Evolutionary conservation across 1,140 invertebrate species (phyloP), one percentile per base, ranked within the genome.

Genomic region (Telenomus remus): DNA sequence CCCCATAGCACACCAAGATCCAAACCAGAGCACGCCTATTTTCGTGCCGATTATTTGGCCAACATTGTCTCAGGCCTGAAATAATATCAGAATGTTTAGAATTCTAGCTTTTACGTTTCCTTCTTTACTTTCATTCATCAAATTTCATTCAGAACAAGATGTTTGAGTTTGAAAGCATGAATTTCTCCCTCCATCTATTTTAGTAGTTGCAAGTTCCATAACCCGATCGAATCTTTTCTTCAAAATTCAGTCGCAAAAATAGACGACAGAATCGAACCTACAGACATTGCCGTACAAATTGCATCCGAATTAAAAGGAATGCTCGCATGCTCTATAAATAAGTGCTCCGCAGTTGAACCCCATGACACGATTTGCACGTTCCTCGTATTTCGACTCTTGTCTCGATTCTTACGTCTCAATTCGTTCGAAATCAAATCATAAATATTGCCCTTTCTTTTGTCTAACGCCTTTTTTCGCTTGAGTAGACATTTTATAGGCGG

Each of bases 51-150:
- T 54, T 53, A 53, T 42, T 64, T 64, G 46, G 19, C 6, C 2
- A 70, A 60, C 66, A 55, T 48, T 61, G 51, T 51, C 57, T 61
- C 33, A 8, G 50, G 64, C 64, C 49, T 59, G 56, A 69, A 69
- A 60, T 54, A 53, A 69, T 59, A 69, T 35, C 3, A 11, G n/a
- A 39, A 39, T 39, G 9, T 11, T 39, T n/a, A 39, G 37, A 39
- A n/a, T 11, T 39, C 3, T n/a, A 27, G 19, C 2, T 27, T 27
- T 27, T 27, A 27, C 19, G 19, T 1, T 3, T 6, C 19, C 19
- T 6, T 27, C 19, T 1, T 27, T 3, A 27, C 19, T 27, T 27
- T 27, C 19, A 27, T 27, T 27, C 19, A 27, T 27, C 2, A 27
- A 27, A 27, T 27, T 27, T 27, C 19, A 27, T 27, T 27, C 2